phyloP scores from a whole-genome alignment of 2,888 invertebrate genomes.

The Penaeus monodon region DNA sequence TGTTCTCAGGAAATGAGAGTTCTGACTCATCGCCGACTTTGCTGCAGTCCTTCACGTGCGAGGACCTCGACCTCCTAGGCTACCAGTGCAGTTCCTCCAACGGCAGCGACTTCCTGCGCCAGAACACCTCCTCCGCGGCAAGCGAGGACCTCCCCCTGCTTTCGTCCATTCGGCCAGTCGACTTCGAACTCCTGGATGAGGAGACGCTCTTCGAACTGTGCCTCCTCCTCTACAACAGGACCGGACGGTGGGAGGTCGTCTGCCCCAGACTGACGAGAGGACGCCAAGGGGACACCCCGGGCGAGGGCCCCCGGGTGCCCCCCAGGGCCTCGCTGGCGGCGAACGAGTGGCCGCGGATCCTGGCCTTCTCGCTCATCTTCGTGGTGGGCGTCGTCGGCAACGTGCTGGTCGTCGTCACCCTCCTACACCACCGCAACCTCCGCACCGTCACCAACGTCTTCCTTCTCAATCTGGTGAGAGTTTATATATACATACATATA shows the following conservation, averaged over 20 bases:
- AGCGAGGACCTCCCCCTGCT: no score
- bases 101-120: no score
- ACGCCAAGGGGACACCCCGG: not conserved
- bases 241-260: not conserved
- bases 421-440: conserved; percentile 73
- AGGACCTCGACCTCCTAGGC: no score
- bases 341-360: conserved; percentile 45
- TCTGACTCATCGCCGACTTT: no score
- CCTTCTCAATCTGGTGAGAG: conserved; percentile 71
- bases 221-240: no score
- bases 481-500: not conserved
- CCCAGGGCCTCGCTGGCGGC: conserved; percentile 1
- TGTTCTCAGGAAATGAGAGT: no score
- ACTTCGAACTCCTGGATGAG: no score
- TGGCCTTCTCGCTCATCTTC: conserved; percentile 66
- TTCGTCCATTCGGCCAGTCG: no score
- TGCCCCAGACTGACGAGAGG: not conserved
- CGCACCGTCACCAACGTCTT: conserved; percentile 74
- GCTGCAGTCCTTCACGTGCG: no score
- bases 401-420: conserved; percentile 70
- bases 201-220: no score
- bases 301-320: not conserved
- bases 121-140: no score
- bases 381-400: conserved; percentile 69
- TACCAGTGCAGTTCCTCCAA: no score